Evolutionary conservation across 1,140 invertebrate genomes (phyloP).

Genomic region (Phortica variegata): DNA sequence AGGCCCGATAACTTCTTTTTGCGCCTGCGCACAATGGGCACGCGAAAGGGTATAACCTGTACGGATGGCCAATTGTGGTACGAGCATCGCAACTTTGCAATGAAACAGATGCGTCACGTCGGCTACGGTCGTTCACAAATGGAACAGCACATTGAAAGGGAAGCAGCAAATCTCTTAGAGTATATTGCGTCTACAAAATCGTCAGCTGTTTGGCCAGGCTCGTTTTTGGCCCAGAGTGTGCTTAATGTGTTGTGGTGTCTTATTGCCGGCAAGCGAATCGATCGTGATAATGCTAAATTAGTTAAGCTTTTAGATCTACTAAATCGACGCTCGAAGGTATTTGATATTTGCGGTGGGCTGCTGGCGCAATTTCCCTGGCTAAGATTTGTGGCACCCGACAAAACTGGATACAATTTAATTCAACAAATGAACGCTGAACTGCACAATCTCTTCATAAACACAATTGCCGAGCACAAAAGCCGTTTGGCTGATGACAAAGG

Average conservation of each 20-base stretch:
- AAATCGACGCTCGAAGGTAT: conserved; percentile 63
- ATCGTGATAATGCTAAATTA: conserved; percentile 60
- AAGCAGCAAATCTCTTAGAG: conserved; percentile 61
- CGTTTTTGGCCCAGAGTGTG: conserved; percentile 63
- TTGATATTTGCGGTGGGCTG: conserved; percentile 70
- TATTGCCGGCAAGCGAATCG: conserved; percentile 64
- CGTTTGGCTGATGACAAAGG: conserved; percentile 57
- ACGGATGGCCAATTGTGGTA: conserved; percentile 75
- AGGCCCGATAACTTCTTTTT: conserved; percentile 74
- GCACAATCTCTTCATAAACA: conserved; percentile 62
- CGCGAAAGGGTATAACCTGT: conserved; percentile 67
- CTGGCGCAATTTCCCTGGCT: conserved; percentile 71
- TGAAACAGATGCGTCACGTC: conserved; percentile 68
- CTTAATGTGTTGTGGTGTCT: conserved; percentile 77
- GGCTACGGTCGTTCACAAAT: conserved; percentile 75
- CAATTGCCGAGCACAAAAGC: conserved; percentile 64
- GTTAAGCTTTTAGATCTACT: conserved; percentile 66
- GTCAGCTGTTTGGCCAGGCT: conserved; percentile 40
- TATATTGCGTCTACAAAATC: conserved; percentile 57
- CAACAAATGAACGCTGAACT: conserved; percentile 65
- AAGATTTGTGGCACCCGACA: conserved; percentile 66
- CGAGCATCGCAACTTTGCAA: conserved; percentile 71
- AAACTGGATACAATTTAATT: conserved; percentile 70
- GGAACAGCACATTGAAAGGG: conserved; percentile 70
- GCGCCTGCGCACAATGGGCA: conserved; percentile 69